Evolutionary conservation across 2,888 invertebrate genomes (phyloP), one percentile per base, ranked within the genome.

Genomic region (Fragum fragum): DNA sequence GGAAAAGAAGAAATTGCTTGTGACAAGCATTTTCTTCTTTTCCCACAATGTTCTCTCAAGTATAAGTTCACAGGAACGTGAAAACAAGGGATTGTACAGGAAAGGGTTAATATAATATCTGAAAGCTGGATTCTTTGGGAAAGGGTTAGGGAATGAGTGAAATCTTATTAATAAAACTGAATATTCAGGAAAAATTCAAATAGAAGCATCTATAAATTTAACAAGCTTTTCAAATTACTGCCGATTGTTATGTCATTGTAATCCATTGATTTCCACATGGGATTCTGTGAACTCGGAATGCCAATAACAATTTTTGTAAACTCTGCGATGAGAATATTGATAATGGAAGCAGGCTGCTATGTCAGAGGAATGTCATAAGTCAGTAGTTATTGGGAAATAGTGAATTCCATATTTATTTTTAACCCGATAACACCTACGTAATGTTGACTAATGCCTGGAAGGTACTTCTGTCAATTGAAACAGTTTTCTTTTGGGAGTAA

Each of bases 241-340:
- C 32, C 32, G 29, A 61, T 61, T 61, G 61, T 61, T 61, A 61
- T 29, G 32, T 32, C 61, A 61, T 61, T 21, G 32, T 18, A 32
- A 61, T 61, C 29, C 61, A 61, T 61, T 61, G 61, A 61, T 61
- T 61, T 61, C 57, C 57, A 57, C 11, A n/a, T 21, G 57, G 57
- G 57, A 57, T 21, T 3, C 57, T 57, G 57, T 11, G 23, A 26
- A 26, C 23, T 57, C n/a, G 57, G 23, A 18, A 23, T 57, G 57
- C 57, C 57, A 57, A 57, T 57, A 57, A 57, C 26, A 21, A 57
- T 14, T 26, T 57, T 23, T 57, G 11, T 57, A 23, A 57, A 57
- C 11, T 47, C 47, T 47, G 47, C 47, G 47, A 57, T 57, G 57
- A 57, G 57, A 57, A 57, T 57, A 57, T 57, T 57, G 57, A 23